Percentiles rank a stretch among this genome's conserved stretches.
Evolutionary conservation across 2,113 vertebrate genomes (phyloP).

Genomic region (Gopherus flavomarginatus): DNA sequence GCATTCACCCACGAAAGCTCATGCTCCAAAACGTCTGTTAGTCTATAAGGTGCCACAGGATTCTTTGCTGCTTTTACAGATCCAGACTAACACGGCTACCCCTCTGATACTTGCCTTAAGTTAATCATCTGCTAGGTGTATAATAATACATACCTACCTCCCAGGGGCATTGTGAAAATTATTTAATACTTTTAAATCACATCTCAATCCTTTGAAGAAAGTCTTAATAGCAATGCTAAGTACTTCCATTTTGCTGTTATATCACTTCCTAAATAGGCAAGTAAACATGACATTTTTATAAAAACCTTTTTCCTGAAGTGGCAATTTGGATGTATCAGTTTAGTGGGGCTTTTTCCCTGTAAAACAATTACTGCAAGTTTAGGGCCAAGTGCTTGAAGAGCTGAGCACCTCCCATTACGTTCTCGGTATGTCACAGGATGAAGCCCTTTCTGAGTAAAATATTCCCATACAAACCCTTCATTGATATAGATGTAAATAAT

Average conservation of each 20-base stretch:
- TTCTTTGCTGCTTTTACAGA: no score
- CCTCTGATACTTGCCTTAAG: no score
- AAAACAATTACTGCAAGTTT: neutral
- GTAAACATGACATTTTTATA: constrained; percentile 7
- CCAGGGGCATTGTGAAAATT: constrained; percentile 10
- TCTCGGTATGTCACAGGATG: neutral
- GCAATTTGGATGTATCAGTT: neutral
- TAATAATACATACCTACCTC: neutral
- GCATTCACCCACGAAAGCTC: no score
- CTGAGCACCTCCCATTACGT: neutral
- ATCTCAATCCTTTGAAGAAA: neutral
- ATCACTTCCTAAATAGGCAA: constrained; percentile 2
- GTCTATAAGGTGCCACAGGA: no score
- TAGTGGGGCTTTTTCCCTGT: neutral
- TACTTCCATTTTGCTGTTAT: neutral
- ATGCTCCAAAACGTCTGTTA: no score
- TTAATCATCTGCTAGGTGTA: neutral
- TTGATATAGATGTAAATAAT: neutral
- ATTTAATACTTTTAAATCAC: neutral
- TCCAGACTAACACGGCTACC: no score
- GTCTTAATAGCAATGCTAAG: neutral
- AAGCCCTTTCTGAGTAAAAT: neutral
- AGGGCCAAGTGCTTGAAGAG: neutral
- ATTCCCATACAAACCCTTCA: neutral
- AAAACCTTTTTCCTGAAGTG: constrained; percentile 11